Conservation (phyloP, 2,797 vertebrate genomes). For the Spheniscus humboldti region DNA sequence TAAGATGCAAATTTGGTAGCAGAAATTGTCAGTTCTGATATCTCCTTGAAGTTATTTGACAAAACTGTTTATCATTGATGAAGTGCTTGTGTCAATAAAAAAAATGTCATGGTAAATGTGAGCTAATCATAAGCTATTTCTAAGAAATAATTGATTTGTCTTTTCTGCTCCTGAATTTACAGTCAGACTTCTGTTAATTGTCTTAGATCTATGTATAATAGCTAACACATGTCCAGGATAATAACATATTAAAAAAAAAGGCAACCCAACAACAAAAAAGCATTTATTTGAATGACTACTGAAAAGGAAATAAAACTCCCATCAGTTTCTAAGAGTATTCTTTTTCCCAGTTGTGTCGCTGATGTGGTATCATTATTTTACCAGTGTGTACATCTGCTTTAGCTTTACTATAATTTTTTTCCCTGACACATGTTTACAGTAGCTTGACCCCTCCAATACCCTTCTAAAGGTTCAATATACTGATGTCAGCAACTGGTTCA, state of each 20-base stretch:
- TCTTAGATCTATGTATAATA: not conserved
- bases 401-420: not conserved
- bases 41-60: not conserved
- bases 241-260: not conserved
- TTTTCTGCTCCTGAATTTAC: not conserved
- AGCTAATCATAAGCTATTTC: not conserved
- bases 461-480: not conserved
- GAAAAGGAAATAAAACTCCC: not conserved
- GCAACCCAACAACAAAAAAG: not conserved
- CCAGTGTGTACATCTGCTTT: not conserved
- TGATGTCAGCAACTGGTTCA: not conserved
- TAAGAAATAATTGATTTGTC: not conserved
- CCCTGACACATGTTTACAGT: not conserved
- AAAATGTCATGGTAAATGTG: not conserved
- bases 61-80: not conserved
- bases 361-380: not conserved
- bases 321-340: not conserved
- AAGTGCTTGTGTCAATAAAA: not conserved
- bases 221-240: not conserved
- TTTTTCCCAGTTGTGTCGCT: not conserved
- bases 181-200: not conserved
- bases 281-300: not conserved
- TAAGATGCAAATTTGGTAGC: not conserved
- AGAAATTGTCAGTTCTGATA: not conserved
- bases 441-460: not conserved